These are phyloP conservation scores for Antedon mediterranea DNA, from an alignment of 53 echinoderm and acorn worm genomes.

Conservation along the genomic window DNA sequence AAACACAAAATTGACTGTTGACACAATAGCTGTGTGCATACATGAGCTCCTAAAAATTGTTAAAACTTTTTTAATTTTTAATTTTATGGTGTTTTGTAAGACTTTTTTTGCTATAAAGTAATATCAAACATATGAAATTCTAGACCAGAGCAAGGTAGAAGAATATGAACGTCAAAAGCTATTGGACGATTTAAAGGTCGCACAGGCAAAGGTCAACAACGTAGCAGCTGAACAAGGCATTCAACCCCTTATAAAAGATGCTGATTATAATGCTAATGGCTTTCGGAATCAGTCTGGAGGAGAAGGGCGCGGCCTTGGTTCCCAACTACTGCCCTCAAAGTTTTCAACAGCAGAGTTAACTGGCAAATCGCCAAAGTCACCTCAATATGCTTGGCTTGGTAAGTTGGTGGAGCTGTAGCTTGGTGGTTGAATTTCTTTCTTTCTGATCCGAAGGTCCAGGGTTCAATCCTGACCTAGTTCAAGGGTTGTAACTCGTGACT, in stretches of 20 bases:
- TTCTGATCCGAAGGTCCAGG: too few relatives aligned
- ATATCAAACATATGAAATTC: background rate
- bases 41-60: too few relatives aligned
- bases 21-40: too few relatives aligned
- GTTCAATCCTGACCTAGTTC: too few relatives aligned
- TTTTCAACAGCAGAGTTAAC: background rate
- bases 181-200: background rate
- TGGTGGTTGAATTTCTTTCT: too few relatives aligned
- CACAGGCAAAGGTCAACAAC: background rate
- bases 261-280: background rate
- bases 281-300: background rate
- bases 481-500: too few relatives aligned
- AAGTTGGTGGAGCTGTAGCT: background rate
- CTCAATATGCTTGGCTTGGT: background rate
- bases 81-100: too few relatives aligned
- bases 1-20: too few relatives aligned
- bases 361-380: background rate
- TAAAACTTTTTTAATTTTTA: too few relatives aligned
- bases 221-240: background rate
- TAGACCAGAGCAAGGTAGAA: background rate
- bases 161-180: background rate
- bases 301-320: background rate
- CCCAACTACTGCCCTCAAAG: background rate
- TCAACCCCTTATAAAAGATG: background rate
- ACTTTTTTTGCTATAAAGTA: too few relatives aligned